Conservation (phyloP, 1,140 invertebrate genomes). For the Drosophila gunungcola region DNA sequence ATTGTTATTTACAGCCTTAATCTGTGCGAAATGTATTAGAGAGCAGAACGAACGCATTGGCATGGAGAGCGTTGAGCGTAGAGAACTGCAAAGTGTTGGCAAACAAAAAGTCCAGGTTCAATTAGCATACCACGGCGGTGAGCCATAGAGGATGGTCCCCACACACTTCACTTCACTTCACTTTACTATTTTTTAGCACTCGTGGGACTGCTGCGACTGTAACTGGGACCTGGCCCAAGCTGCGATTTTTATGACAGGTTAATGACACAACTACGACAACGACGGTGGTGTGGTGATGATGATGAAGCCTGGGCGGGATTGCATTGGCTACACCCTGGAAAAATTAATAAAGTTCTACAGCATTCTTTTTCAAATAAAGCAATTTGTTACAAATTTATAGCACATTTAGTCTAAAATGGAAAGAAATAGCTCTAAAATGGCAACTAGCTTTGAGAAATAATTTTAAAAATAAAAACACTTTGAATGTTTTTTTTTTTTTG, state of each 20-base stretch:
- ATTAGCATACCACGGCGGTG: conserved; percentile 76
- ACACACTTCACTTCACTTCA: conserved; percentile 3
- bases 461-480: no score
- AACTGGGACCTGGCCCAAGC: conserved; percentile 43
- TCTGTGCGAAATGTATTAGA: conserved; percentile 80
- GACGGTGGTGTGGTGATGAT: conserved; percentile 19
- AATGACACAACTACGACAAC: conserved; percentile 63
- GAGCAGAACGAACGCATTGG: conserved; percentile 55
- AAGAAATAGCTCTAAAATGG: neutral
- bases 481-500: conserved; percentile 1
- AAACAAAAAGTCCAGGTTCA: conserved; percentile 71
- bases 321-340: conserved; percentile 45
- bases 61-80: conserved; percentile 13
- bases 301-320: conserved; percentile 40
- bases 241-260: conserved; percentile 81
- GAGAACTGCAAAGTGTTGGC: conserved; percentile 69
- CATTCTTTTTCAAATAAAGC: neutral
- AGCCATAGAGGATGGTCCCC: conserved; percentile 45
- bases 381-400: neutral
- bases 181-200: conserved; percentile 5
- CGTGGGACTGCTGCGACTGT: conserved; percentile 55
- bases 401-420: neutral
- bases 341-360: neutral
- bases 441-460: neutral
- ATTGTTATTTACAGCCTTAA: conserved; percentile 80